phyloP scores from a whole-genome alignment of 2,797 vertebrate species.

The Geotrypetes seraphini region DNA sequence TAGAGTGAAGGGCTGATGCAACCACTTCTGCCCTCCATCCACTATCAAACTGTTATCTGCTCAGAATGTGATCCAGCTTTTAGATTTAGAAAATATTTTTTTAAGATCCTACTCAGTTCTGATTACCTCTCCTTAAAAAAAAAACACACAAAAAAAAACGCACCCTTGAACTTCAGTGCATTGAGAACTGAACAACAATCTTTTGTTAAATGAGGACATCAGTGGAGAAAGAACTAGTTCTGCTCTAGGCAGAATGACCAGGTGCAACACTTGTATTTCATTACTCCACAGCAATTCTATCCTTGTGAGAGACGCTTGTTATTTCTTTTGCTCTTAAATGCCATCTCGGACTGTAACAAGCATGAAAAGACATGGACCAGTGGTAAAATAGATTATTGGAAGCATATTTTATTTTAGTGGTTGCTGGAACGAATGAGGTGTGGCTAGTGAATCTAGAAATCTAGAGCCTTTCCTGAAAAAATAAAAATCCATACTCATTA shows the following conservation, averaged over 20 bases:
- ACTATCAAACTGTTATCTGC: no score
- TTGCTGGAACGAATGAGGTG: no score
- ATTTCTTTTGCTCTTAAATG: background rate
- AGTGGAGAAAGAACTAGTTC: conserved; percentile 18
- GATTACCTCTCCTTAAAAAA: background rate
- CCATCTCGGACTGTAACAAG: no score
- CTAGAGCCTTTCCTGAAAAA: no score
- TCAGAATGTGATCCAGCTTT: no score
- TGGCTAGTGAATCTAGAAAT: no score
- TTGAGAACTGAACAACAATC: conserved; percentile 30
- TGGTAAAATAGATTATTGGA: no score
- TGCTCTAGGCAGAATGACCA: conserved; percentile 2
- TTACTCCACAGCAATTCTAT: conserved; percentile 43
- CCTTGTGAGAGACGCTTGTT: conserved; percentile 41
- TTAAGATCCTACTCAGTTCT: background rate
- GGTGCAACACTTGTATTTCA: background rate
- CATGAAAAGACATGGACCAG: no score
- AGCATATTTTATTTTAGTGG: no score
- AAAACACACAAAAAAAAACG: background rate
- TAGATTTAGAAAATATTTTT: background rate
- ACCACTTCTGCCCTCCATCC: background rate
- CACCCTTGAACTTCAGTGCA: conserved; percentile 1
- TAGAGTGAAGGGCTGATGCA: no score
- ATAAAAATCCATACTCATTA: no score
- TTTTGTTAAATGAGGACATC: conserved; percentile 44